These are phyloP conservation scores for Trematomus loennbergii DNA, from an alignment of 2,113 vertebrate species.

Conservation along the genomic window DNA sequence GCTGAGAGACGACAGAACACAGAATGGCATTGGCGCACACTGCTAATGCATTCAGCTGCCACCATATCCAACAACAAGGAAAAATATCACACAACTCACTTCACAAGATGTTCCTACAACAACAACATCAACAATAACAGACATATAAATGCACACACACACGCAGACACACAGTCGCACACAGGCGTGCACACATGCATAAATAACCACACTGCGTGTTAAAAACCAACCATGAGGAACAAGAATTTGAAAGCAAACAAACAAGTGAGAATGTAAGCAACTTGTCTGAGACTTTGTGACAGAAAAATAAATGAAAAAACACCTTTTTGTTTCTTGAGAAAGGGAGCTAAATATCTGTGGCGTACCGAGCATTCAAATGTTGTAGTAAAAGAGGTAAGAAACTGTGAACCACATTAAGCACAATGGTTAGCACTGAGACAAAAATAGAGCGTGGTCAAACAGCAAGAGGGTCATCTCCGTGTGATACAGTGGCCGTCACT, in stretches of 20 bases:
- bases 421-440: constrained; percentile 81
- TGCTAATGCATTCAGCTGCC: constrained; percentile 83
- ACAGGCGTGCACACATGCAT: constrained; percentile 58
- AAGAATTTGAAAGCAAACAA: constrained; percentile 76
- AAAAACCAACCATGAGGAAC: constrained; percentile 69
- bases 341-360: constrained; percentile 61
- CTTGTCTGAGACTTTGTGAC: constrained; percentile 60
- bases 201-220: constrained; percentile 65
- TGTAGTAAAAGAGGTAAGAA: constrained; percentile 29
- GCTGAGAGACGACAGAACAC: constrained; percentile 80
- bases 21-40: constrained; percentile 73
- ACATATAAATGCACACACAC: constrained; percentile 52
- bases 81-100: constrained; percentile 79
- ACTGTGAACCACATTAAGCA: constrained; percentile 80
- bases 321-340: constrained; percentile 65
- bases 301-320: constrained; percentile 55
- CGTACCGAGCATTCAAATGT: constrained; percentile 39
- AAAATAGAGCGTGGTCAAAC: constrained; percentile 87
- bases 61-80: constrained; percentile 83
- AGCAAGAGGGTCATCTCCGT: constrained; percentile 80
- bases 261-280: constrained; percentile 75
- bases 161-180: constrained; percentile 37
- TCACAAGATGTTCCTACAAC: constrained; percentile 80
- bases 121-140: constrained; percentile 74
- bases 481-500: constrained; percentile 69